A percentile compares a stretch with the other conserved stretches of the same genome.
Conservation (phyloP, 1,140 invertebrate genomes). For the Meteorus sp. region DNA sequence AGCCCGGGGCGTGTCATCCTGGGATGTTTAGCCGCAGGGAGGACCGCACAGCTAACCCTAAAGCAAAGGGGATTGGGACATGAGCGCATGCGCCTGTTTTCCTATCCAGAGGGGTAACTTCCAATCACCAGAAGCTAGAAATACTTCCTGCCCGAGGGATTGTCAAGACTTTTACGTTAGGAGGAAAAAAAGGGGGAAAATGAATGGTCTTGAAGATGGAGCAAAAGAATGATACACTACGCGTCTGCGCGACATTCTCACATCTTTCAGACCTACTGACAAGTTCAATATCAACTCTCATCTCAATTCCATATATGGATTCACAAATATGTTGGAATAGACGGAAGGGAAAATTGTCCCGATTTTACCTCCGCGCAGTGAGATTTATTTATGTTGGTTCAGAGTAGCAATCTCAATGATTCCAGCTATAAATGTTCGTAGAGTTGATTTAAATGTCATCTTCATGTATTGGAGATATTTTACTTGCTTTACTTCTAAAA, state of each 20-base stretch:
- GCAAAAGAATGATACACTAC: not conserved
- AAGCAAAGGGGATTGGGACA: constrained; percentile 50
- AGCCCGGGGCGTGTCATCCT: constrained; percentile 61
- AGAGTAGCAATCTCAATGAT: no score
- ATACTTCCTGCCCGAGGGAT: constrained; percentile 47
- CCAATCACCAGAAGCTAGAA: constrained; percentile 59
- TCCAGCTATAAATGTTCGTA: no score
- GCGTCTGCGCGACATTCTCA: constrained; percentile 7
- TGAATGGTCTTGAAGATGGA: no score
- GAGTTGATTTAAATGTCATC: no score
- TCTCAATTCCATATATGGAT: not conserved
- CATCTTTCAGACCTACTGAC: not conserved
- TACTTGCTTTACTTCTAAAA: no score
- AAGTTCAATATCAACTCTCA: not conserved
- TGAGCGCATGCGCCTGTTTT: constrained; percentile 45
- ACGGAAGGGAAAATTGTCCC: no score
- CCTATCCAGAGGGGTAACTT: constrained; percentile 54
- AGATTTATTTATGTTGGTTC: no score
- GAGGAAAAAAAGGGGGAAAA: constrained; percentile 23
- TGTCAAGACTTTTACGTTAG: constrained; percentile 39
- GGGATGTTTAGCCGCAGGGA: constrained; percentile 59
- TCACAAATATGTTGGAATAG: no score
- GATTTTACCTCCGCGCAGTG: no score
- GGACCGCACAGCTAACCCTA: constrained; percentile 59
- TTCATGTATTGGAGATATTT: no score